Percentiles rank a stretch among this genome's conserved stretches.
These are phyloP conservation scores for Gadus macrocephalus DNA, from an alignment of 2,113 vertebrate genomes.

Conservation along the genomic window DNA sequence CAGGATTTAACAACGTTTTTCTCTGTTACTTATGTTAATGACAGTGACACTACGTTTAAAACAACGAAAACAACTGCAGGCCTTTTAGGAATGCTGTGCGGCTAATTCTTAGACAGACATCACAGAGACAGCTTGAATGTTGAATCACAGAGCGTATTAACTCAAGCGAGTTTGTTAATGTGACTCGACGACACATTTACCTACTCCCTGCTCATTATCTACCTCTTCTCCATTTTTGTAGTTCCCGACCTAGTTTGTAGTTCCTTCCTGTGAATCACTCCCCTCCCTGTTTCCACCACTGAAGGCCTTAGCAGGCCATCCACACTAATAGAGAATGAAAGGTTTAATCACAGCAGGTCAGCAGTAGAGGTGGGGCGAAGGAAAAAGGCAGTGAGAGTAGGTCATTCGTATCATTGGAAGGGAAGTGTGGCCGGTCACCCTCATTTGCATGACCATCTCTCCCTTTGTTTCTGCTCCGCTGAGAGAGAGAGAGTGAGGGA, in stretches of 20 bases:
- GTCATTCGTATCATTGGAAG: constrained; percentile 67
- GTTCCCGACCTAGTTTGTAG: no score
- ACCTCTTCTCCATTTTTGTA: constrained; percentile 31
- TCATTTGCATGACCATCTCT: constrained; percentile 44
- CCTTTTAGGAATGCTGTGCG: no score
- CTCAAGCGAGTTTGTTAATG: no score
- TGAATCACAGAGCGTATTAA: no score
- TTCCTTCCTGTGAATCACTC: no score
- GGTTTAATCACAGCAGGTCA: constrained; percentile 69
- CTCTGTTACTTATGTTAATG: no score
- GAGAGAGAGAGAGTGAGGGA: background rate
- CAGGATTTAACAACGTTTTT: no score
- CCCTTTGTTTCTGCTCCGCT: constrained; percentile 46
- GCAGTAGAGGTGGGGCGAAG: constrained; percentile 37
- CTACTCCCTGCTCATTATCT: constrained; percentile 3
- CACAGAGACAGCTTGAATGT: no score
- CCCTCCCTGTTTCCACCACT: constrained; percentile 46
- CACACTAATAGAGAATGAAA: constrained; percentile 69
- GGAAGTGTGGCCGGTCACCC: constrained; percentile 51
- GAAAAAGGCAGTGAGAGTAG: constrained; percentile 42
- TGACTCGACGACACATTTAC: constrained; percentile 9
- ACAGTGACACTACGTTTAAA: no score
- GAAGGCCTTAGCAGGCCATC: constrained; percentile 42
- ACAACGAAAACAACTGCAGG: no score
- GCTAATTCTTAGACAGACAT: no score